Evolutionary conservation across 1,140 invertebrate genomes (phyloP), one percentile per base, ranked within the genome.

Genomic region (Drosophila nasuta): DNA sequence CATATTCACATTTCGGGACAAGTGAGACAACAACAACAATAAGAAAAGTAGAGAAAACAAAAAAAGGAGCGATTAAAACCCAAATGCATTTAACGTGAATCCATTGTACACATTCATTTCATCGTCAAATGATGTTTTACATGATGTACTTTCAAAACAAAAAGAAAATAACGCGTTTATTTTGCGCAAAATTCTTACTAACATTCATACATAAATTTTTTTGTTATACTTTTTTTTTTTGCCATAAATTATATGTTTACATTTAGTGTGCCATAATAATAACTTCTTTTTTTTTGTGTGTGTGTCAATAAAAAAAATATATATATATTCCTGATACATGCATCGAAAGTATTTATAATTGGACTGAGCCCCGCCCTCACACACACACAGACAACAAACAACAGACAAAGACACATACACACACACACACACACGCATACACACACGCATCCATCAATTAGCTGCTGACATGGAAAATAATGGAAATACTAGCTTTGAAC

Each of bases 1-100:
- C 2, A 93, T 96, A n/a, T 93, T 97, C 58, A 96, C 95, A 15
- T 96, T 96, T 93, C 93, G 95, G 73, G 95, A 92, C 77, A 92
- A 92, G 66, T 92, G 65, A 89, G 11, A n/a, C 1, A 25, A 25
- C 20, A 25, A 25, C 20, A 25, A 25, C 3, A 25, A 25, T 25
- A 25, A 25, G 20, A 25, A 4, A 25, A 25, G 17, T 17, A 17
- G 17, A 17, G 20, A 25, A 25, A 25, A 3, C 20, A 25, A 25
- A 25, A 3, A 25, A 5, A 20, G 3, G 10, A 35, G 20, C n/a
- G 3, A 33, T 4, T 35, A n/a, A 57, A 25, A 25, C 49, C 20
- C 58, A 35, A 33, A 28, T 80, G 81, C 81, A 83, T 83, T 85
- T 83, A 75, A 41, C 48, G 20, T 41, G 7, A 28, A 8, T 13